These are phyloP conservation scores for Goniozus legneri DNA, from an alignment of 1,140 invertebrate genomes.

Conservation along the genomic window DNA sequence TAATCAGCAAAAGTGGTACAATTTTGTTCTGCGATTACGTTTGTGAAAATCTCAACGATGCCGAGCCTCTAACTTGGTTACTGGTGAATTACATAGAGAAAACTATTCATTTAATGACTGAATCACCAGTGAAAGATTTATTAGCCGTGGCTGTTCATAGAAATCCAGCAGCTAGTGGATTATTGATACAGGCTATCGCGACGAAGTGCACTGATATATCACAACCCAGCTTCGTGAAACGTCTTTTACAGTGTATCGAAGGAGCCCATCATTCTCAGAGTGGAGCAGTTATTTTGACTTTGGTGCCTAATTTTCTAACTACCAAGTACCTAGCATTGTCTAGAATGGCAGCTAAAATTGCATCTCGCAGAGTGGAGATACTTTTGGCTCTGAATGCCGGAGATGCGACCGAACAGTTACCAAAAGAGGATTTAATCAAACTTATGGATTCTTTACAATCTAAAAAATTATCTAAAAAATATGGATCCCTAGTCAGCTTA, in stretches of 20 bases:
- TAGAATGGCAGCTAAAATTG: slow-evolving; percentile 60
- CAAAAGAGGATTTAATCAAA: slow-evolving; percentile 58
- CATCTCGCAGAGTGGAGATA: slow-evolving; percentile 62
- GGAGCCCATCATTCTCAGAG: slow-evolving; percentile 66
- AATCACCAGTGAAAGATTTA: slow-evolving; percentile 65
- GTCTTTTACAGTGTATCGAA: slow-evolving; percentile 61
- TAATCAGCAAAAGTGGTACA: slow-evolving; percentile 58
- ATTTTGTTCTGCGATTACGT: slow-evolving; percentile 71
- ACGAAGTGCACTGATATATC: slow-evolving; percentile 53
- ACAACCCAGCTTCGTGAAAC: slow-evolving; percentile 57
- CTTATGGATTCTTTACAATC: slow-evolving; percentile 56
- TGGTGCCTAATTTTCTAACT: slow-evolving; percentile 61
- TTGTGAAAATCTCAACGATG: slow-evolving; percentile 68
- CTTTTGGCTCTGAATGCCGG: slow-evolving; percentile 57
- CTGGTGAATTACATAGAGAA: slow-evolving; percentile 69
- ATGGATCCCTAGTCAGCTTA: slow-evolving; percentile 58
- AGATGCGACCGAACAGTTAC: slow-evolving; percentile 57
- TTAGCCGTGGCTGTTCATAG: slow-evolving; percentile 60
- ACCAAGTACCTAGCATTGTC: slow-evolving; percentile 61
- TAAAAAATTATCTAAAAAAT: slow-evolving; percentile 55
- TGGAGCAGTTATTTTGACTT: slow-evolving; percentile 59
- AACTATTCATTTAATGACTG: slow-evolving; percentile 61
- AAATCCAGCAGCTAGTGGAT: slow-evolving; percentile 64
- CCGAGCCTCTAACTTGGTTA: slow-evolving; percentile 74
- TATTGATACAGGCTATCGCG: slow-evolving; percentile 70